phyloP scores from a whole-genome alignment of 2,113 vertebrate species.

The Platichthys stellatus region DNA sequence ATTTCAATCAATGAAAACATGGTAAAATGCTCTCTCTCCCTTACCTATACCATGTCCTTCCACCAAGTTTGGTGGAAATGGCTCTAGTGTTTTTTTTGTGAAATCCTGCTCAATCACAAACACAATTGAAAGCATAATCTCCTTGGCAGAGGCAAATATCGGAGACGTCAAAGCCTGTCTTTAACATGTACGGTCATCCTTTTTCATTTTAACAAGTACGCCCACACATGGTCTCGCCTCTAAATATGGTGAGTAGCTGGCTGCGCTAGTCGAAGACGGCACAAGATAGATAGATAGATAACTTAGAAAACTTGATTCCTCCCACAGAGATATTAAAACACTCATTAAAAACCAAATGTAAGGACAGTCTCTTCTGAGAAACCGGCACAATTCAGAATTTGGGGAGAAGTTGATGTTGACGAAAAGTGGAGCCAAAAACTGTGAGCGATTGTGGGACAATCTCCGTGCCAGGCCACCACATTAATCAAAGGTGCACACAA shows the following conservation, averaged over 20 bases:
- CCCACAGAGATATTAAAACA: conserved; percentile 34
- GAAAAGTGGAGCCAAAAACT: not conserved
- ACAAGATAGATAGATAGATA: not conserved
- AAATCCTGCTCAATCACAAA: too few relatives aligned
- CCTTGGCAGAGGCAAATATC: too few relatives aligned
- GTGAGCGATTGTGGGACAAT: conserved; percentile 11
- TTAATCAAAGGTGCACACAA: conserved; percentile 24
- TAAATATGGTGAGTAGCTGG: not conserved
- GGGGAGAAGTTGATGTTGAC: conserved; percentile 6
- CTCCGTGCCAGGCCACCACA: conserved; percentile 3
- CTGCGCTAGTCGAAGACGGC: not conserved
- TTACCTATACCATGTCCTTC: too few relatives aligned
- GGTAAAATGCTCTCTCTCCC: too few relatives aligned
- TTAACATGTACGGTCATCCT: not conserved
- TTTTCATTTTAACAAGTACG: not conserved
- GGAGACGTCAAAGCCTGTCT: not conserved
- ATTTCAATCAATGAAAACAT: too few relatives aligned
- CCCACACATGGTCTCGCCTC: not conserved
- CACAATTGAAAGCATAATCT: not conserved
- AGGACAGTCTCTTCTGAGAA: not conserved
- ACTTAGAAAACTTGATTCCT: conserved; percentile 24
- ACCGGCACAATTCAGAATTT: conserved; percentile 1
- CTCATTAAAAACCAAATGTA: conserved; percentile 44
- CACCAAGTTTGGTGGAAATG: too few relatives aligned
- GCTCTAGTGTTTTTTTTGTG: too few relatives aligned